Percentiles rank a stretch among this genome's conserved stretches.
These are phyloP conservation scores for Menura novaehollandiae DNA, from an alignment of 2,113 vertebrate genomes.

Conservation along the genomic window DNA sequence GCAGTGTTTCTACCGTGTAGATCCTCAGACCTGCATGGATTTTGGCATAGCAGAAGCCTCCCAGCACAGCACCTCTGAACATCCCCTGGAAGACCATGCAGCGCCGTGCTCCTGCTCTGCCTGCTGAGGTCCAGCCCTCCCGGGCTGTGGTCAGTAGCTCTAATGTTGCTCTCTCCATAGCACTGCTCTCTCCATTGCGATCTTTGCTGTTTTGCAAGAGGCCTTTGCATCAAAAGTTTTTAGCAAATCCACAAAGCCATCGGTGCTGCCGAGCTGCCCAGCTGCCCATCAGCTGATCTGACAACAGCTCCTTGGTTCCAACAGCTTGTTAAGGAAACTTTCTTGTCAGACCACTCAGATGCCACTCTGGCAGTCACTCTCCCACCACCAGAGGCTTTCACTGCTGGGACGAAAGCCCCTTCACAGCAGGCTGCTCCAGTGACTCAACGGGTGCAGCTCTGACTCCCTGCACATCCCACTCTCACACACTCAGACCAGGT, in stretches of 20 bases:
- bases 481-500: background rate
- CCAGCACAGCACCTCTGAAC: background rate
- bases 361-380: background rate
- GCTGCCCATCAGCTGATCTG: background rate
- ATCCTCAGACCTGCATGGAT: background rate
- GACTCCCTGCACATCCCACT: background rate
- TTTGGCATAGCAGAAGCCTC: background rate
- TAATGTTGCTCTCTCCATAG: background rate
- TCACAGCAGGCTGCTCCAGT: rapidly evolving
- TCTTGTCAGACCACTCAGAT: background rate
- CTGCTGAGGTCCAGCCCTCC: background rate
- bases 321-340: too few species aligned
- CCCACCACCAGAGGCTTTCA: too few species aligned
- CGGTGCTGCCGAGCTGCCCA: background rate
- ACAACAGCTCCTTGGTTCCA: background rate
- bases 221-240: background rate
- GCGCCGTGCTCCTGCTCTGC: background rate
- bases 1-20: background rate
- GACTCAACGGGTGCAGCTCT: background rate
- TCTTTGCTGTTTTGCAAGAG: background rate
- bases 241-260: background rate
- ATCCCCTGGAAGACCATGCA: rapidly evolving
- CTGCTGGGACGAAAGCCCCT: background rate
- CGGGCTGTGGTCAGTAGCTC: rapidly evolving
- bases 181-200: background rate